A percentile compares a stretch with the other conserved stretches of the same genome.
These are phyloP conservation scores for Drosophila neocordata DNA, from an alignment of 1,140 invertebrate genomes.

Conservation along the genomic window DNA sequence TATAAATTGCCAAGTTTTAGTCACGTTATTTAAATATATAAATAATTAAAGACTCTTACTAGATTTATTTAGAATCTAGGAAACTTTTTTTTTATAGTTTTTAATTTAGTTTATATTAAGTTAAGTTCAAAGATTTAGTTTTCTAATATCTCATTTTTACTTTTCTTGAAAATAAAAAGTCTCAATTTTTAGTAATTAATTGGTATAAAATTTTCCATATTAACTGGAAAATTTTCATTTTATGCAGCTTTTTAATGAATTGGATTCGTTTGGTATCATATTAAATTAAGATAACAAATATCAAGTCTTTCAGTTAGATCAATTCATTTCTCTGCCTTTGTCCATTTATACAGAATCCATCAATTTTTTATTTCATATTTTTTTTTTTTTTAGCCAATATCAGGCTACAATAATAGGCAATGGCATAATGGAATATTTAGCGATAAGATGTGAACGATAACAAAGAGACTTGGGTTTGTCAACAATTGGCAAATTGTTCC, in stretches of 20 bases:
- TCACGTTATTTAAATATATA: no score
- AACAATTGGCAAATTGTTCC: slow-evolving; percentile 57
- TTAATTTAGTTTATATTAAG: no score
- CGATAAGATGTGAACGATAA: slow-evolving; percentile 76
- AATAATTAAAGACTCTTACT: no score
- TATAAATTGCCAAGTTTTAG: no score
- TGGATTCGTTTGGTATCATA: background rate
- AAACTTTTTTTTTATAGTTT: no score
- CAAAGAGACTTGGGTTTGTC: slow-evolving; percentile 36
- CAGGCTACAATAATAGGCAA: slow-evolving; percentile 26
- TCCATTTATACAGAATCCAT: background rate
- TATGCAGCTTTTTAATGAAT: slow-evolving; percentile 7
- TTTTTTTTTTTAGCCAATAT: no score
- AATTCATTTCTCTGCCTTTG: background rate
- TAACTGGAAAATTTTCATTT: slow-evolving; percentile 1
- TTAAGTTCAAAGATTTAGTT: no score
- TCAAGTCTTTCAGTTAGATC: background rate
- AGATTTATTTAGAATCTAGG: no score
- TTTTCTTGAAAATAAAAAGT: background rate
- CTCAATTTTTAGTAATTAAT: background rate
- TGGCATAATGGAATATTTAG: slow-evolving; percentile 31
- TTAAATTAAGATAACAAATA: background rate
- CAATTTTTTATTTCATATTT: slow-evolving; percentile 1
- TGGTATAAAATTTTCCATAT: background rate
- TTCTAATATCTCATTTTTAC: background rate